Evolutionary conservation across 1,140 invertebrate genomes (phyloP).

Genomic region (Lepidurus apus): DNA sequence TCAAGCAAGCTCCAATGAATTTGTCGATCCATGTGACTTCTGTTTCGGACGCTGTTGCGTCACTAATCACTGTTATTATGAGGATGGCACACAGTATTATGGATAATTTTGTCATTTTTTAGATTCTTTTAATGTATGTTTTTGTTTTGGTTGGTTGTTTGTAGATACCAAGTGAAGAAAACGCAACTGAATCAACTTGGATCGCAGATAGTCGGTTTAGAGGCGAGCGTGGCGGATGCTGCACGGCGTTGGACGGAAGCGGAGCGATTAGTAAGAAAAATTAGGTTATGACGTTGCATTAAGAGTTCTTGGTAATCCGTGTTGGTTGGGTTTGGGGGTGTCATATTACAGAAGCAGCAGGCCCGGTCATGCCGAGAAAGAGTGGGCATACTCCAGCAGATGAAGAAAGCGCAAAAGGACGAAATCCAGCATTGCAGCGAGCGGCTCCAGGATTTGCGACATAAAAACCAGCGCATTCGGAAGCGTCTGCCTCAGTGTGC

Average conservation of each 20-base stretch:
- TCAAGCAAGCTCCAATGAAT: not conserved
- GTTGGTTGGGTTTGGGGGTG: not conserved
- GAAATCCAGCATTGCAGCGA: not conserved
- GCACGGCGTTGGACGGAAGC: not conserved
- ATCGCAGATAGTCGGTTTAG: not conserved
- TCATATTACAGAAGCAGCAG: not conserved
- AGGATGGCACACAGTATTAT: not conserved
- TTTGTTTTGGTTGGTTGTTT: not conserved
- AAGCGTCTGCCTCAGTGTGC: not conserved
- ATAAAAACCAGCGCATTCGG: not conserved
- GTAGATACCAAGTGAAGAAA: not conserved
- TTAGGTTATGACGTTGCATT: not conserved
- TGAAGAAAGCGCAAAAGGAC: not conserved
- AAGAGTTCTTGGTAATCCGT: not conserved
- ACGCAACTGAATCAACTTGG: not conserved
- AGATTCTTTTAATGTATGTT: not conserved
- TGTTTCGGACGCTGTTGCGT: not conserved
- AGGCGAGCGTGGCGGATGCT: slow-evolving; percentile 16
- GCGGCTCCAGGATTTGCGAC: not conserved
- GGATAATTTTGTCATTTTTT: not conserved
- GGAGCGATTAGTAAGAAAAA: slow-evolving; percentile 6
- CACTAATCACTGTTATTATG: not conserved
- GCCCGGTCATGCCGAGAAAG: not conserved
- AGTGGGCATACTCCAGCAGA: not conserved
- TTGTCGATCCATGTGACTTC: not conserved